Evolutionary conservation across 2,797 vertebrate genomes (phyloP).

Genomic region (Stomatorhinus walkeri): DNA sequence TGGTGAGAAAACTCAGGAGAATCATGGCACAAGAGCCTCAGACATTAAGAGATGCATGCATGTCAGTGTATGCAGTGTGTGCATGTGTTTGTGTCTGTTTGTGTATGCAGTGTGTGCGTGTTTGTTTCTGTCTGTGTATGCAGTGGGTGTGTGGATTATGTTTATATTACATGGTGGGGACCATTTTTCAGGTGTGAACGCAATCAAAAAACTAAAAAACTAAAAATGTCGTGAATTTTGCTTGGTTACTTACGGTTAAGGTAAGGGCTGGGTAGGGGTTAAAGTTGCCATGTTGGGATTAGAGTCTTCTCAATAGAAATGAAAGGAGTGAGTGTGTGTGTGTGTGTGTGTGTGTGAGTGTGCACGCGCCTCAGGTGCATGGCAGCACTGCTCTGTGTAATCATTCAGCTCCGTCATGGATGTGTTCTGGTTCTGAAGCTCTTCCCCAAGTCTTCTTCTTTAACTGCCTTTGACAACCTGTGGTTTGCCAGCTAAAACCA

Average conservation of each 20-base stretch:
- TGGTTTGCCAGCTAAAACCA: not conserved
- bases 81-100: not conserved
- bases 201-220: not conserved
- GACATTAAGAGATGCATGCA: not conserved
- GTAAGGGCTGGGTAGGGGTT: not conserved
- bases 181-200: not conserved
- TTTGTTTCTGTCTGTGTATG: too few species aligned
- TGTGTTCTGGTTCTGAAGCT: not conserved
- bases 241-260: not conserved
- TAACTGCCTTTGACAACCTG: not conserved
- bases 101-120: not conserved
- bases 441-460: not conserved
- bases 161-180: too few species aligned
- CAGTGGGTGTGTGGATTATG: too few species aligned
- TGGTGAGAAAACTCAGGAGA: not conserved
- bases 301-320: too few species aligned
- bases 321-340: not conserved
- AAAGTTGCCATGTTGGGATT: too few species aligned
- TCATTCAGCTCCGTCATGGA: not conserved
- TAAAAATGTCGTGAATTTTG: not conserved
- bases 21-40: not conserved
- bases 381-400: not conserved
- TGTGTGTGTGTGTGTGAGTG: not conserved
- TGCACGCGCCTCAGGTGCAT: not conserved
- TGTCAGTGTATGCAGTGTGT: not conserved